Percentiles rank a stretch among this genome's conserved stretches.
Conservation (phyloP, 2,797 vertebrate species). For the Pelobates cultripes region DNA sequence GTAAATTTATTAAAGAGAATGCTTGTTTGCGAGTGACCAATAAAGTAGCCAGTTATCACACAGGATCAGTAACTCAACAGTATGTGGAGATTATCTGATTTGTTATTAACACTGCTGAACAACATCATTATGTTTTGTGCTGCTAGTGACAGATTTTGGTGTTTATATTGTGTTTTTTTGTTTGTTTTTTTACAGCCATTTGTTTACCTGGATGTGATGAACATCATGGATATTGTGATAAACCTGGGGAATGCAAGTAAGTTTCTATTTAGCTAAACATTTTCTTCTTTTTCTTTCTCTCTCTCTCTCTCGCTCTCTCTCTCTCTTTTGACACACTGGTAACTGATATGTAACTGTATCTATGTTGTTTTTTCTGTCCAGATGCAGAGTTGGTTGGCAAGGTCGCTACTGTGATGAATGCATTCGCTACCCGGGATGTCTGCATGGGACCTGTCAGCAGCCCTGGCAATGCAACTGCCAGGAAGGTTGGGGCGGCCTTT, state of each 20-base stretch:
- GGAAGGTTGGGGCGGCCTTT: conserved; percentile 98
- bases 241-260: conserved; percentile 98
- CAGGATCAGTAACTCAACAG: conserved; percentile 66
- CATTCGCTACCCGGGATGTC: conserved; percentile 95
- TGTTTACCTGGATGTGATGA: conserved; percentile 95
- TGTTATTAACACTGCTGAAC: conserved; percentile 56
- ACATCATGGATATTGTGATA: conserved; percentile 93
- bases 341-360: conserved; percentile 8
- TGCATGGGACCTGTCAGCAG: conserved; percentile 97
- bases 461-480: conserved; percentile 98
- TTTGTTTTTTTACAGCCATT: conserved; percentile 78
- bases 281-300: too few relatives aligned
- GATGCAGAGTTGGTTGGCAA: conserved; percentile 95
- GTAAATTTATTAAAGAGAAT: conserved; percentile 89
- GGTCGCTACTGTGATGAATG: conserved; percentile 96
- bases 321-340: neutral
- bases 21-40: conserved; percentile 77
- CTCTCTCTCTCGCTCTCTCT: too few relatives aligned
- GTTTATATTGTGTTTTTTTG: conserved; percentile 25
- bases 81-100: conserved; percentile 65
- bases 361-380: conserved; percentile 60
- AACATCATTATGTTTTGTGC: conserved; percentile 57
- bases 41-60: conserved; percentile 69
- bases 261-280: conserved; percentile 60
- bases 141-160: neutral